Conservation (phyloP, 2,888 invertebrate species). For the Xylocampa areola region DNA sequence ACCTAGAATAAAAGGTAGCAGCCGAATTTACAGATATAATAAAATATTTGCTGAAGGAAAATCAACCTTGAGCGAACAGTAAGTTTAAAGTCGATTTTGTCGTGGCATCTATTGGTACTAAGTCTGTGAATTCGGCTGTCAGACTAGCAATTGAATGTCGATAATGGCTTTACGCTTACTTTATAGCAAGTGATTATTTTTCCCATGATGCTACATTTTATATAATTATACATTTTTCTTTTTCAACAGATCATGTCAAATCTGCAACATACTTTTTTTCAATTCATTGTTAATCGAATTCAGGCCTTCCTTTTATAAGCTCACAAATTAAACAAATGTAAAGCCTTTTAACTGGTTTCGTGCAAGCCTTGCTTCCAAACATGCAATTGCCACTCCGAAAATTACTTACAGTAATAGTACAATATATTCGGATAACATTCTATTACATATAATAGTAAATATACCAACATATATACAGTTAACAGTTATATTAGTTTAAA, state of each 20-base stretch:
- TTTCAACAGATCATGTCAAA: too few relatives aligned
- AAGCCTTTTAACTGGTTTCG: slow-evolving; percentile 19
- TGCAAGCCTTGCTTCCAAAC: slow-evolving; percentile 37
- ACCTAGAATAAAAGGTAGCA: slow-evolving; percentile 67
- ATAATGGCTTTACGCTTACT: slow-evolving; percentile 30
- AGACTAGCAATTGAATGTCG: slow-evolving; percentile 57
- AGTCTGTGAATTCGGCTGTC: slow-evolving; percentile 53
- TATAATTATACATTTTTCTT: too few relatives aligned
- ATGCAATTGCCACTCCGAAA: slow-evolving; percentile 70
- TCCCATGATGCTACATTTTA: slow-evolving; percentile 1
- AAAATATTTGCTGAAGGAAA: slow-evolving; percentile 28
- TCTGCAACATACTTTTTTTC: too few relatives aligned
- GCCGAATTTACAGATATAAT: slow-evolving; percentile 54
- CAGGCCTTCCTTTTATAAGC: slow-evolving; percentile 32
- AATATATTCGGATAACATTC: slow-evolving; percentile 64
- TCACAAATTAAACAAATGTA: slow-evolving; percentile 27
- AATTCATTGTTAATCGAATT: too few relatives aligned
- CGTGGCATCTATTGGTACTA: slow-evolving; percentile 17
- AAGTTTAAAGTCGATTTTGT: slow-evolving; percentile 49
- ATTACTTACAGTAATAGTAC: slow-evolving; percentile 27
- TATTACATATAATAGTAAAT: slow-evolving; percentile 69
- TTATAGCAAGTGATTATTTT: slow-evolving; percentile 5
- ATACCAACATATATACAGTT: slow-evolving; percentile 81
- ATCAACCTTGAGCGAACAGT: slow-evolving; percentile 44
- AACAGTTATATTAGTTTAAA: slow-evolving; percentile 60